Evolutionary conservation across 2,113 vertebrate genomes (phyloP), one percentile per base, ranked within the genome.

Genomic region (Chaetura pelagica): DNA sequence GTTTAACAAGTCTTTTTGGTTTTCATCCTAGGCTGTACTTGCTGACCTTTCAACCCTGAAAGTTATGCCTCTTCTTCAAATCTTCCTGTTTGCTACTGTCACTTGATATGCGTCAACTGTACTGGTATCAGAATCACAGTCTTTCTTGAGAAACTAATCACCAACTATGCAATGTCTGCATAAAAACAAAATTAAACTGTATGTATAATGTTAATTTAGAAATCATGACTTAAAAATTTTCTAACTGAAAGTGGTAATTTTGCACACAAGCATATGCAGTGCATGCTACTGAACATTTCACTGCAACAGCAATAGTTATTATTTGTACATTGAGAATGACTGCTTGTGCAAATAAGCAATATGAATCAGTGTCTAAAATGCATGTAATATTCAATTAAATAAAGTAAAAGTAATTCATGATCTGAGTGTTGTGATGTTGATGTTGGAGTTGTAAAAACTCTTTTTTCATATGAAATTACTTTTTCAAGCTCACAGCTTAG

Each of bases 21-120:
- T 92, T 94, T 94, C 90, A 30, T 97, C 97, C 62, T 98, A 99
- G 99, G 99, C 99, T 76, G 99, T 99, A 94, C 99, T 99, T 92
- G 99, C 99, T 84, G 99, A 99, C 94, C 99, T 99, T 95, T 99
- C 99, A 29, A 99, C 99, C 58, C 97, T 99, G 94, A 99, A 99
- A 98, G 99, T 99, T 93, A 99, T 99, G 98, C 99, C 99, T 71
- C 99, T 99, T 97, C 99, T 99, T 97, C 99, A 99, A 90, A 99
- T 99, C 98, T 99, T 99, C 96, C 97, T 99, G 35, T 99, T 99
- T 90, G 99, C 99, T 84, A 99, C 98, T 66, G 96, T 98, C 90
- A 98, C 98, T 95, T 99, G 98, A 99, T 97, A 90, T 91, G 63
- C 68, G 88, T 74, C 89, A 83, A 78, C 94, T 78, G 61, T 79